These are phyloP conservation scores for Salmo trutta DNA, from an alignment of 2,797 vertebrate genomes.

Conservation along the genomic window DNA sequence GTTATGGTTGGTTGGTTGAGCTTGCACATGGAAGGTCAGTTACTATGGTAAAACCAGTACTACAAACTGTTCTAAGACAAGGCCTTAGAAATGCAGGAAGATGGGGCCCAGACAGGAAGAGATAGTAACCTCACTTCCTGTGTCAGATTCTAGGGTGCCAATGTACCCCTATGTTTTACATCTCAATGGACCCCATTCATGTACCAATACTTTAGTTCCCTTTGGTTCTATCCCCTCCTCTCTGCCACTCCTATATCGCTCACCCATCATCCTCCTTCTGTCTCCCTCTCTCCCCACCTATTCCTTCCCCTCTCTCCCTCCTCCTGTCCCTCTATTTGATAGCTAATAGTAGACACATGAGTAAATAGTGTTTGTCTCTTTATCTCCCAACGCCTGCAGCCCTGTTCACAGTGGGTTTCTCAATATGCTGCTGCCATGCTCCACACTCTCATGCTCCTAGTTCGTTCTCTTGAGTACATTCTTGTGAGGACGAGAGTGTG, in stretches of 20 bases:
- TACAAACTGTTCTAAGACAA: conserved; percentile 2
- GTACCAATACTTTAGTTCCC: background rate
- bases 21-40: conserved; percentile 56
- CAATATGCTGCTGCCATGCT: too few species aligned
- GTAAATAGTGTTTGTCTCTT: background rate
- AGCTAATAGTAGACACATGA: background rate
- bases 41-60: conserved; percentile 52
- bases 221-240: background rate
- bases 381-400: background rate
- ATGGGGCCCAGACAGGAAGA: conserved; percentile 20
- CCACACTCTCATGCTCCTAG: too few species aligned
- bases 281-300: background rate
- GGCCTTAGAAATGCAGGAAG: conserved; percentile 44
- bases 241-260: background rate
- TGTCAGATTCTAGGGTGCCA: background rate
- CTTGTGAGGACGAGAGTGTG: too few species aligned
- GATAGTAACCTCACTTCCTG: background rate
- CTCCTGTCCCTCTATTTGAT: conserved; percentile 16
- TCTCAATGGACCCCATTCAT: background rate
- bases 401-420: background rate
- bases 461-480: too few species aligned
- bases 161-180: background rate
- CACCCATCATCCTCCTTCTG: background rate
- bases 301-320: background rate
- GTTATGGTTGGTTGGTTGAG: conserved; percentile 45